Percentiles rank a stretch among this genome's conserved stretches.
These are phyloP conservation scores for Calidris pugnax DNA, from an alignment of 2,113 vertebrate species.

Conservation along the genomic window DNA sequence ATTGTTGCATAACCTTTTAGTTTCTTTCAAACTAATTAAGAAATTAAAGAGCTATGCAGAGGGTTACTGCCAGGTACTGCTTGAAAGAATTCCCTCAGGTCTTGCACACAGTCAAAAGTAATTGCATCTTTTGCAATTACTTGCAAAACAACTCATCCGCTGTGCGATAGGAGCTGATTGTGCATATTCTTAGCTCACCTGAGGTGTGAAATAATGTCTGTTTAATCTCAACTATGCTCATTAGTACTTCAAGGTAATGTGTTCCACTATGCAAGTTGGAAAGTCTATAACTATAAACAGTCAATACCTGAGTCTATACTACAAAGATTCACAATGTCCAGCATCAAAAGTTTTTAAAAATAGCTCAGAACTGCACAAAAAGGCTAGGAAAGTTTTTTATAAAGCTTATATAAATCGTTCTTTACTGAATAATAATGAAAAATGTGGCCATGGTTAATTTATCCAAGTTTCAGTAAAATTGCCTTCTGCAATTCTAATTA, in stretches of 20 bases:
- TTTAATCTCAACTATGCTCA: neutral
- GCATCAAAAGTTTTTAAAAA: neutral
- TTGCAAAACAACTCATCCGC: neutral
- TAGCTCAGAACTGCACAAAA: neutral
- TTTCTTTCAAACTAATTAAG: neutral
- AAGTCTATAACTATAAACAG: neutral
- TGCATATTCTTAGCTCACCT: neutral
- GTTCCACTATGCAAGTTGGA: neutral
- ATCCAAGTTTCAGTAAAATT: neutral
- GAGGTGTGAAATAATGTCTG: neutral
- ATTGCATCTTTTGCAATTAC: neutral
- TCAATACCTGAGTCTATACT: neutral
- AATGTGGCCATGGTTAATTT: neutral
- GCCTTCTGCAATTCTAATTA: neutral
- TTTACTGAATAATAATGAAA: neutral
- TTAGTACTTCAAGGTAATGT: neutral
- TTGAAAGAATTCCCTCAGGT: neutral
- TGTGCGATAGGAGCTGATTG: neutral
- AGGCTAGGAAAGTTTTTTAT: neutral
- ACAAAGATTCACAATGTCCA: neutral
- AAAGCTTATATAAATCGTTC: neutral
- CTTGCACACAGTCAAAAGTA: neutral
- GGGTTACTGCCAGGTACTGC: neutral
- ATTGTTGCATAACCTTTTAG: neutral
- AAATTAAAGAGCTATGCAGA: neutral